phyloP scores from a whole-genome alignment of 2,888 invertebrate species.

The Sacculina carcini region DNA sequence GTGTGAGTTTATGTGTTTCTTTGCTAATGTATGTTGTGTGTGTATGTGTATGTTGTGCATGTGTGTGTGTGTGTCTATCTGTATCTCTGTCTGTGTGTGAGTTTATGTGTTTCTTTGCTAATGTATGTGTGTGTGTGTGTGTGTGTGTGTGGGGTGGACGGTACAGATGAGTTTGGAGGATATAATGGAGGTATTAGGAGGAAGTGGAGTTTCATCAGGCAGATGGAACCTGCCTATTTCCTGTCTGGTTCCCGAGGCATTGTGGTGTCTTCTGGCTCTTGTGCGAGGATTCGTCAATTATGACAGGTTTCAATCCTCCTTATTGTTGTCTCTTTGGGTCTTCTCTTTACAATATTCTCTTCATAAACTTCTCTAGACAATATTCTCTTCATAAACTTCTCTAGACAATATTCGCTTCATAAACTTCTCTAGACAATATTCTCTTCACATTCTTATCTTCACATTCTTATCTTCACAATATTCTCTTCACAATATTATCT shows the following conservation, averaged over 20 bases:
- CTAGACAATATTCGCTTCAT: no score
- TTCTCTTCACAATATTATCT: no score
- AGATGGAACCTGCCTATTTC: slow-evolving; percentile 27
- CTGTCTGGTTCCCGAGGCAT: slow-evolving; percentile 67
- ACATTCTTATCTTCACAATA: no score
- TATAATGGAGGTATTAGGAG: slow-evolving; percentile 86
- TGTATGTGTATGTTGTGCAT: background rate
- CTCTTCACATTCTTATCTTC: no score
- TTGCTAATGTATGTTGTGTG: no score
- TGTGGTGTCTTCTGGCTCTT: slow-evolving; percentile 58
- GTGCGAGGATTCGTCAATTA: slow-evolving; percentile 45
- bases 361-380: no score
- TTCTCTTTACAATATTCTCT: no score
- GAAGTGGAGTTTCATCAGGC: slow-evolving; percentile 25
- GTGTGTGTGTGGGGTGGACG: no score
- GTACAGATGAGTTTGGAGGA: slow-evolving; percentile 39
- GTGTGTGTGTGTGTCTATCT: background rate
- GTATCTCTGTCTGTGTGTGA: background rate
- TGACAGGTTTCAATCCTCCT: slow-evolving; percentile 18
- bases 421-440: no score
- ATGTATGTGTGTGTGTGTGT: background rate
- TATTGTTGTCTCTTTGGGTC: slow-evolving; percentile 10
- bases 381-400: no score
- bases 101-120: slow-evolving; percentile 5
- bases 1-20: background rate